A percentile compares a stretch with the other conserved stretches of the same genome.
Conservation (phyloP, 2,888 invertebrate species). For the Eucriotettix oculatus region DNA sequence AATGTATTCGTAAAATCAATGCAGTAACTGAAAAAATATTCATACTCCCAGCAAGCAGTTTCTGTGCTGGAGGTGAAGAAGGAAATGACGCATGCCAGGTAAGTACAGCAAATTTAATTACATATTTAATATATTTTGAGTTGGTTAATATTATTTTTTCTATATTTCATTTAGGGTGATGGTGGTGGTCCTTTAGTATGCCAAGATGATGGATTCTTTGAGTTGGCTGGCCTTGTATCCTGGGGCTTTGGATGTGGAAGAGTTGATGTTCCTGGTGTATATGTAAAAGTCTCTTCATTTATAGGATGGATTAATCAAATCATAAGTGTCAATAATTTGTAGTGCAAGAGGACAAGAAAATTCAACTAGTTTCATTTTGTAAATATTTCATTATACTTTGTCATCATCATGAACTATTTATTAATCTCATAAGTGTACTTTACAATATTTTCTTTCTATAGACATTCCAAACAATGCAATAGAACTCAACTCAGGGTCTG, state of each 20-base stretch:
- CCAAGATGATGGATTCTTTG: constrained; percentile 82
- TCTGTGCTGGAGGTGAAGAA: constrained; percentile 85
- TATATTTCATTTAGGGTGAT: constrained; percentile 48
- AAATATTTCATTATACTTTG: background rate
- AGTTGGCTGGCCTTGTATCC: constrained; percentile 81
- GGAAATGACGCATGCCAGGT: constrained; percentile 89
- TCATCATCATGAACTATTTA: no score
- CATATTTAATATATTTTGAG: background rate
- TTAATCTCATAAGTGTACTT: no score
- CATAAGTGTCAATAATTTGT: constrained; percentile 73
- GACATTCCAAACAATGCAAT: no score
- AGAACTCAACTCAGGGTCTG: no score
- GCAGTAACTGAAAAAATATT: constrained; percentile 90
- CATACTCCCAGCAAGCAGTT: constrained; percentile 81
- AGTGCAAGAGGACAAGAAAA: background rate
- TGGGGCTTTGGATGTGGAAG: constrained; percentile 94
- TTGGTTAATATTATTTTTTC: no score
- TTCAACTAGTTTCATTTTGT: background rate
- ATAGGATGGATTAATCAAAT: constrained; percentile 97
- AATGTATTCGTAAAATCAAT: constrained; percentile 83
- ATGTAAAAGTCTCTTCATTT: constrained; percentile 88
- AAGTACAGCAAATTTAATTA: constrained; percentile 12
- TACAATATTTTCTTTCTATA: no score
- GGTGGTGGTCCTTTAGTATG: constrained; percentile 89
- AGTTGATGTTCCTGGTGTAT: constrained; percentile 87